These are phyloP conservation scores for Metaphire vulgaris DNA, from an alignment of 1,140 invertebrate species.

Conservation along the genomic window DNA sequence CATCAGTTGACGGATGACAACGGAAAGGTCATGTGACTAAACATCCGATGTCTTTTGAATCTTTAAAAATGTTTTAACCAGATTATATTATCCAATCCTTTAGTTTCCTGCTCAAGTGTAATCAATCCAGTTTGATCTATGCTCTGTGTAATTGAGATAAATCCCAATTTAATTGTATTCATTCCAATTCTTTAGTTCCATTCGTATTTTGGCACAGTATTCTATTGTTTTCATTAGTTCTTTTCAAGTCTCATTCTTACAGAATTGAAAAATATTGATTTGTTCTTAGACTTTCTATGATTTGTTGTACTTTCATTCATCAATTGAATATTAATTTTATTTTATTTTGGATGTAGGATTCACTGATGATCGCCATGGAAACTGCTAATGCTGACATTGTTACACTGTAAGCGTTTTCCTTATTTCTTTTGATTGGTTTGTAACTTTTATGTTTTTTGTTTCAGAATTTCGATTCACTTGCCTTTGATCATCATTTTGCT, in stretches of 20 bases:
- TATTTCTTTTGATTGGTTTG: too few species aligned
- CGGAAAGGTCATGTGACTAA: constrained; percentile 55
- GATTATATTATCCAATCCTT: not conserved
- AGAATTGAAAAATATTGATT: too few species aligned
- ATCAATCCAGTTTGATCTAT: not conserved
- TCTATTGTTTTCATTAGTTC: too few species aligned
- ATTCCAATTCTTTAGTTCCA: not conserved
- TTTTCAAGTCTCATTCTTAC: too few species aligned
- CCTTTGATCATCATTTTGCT: too few species aligned
- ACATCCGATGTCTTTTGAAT: not conserved
- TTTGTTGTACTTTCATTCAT: too few species aligned
- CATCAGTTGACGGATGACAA: constrained; percentile 69
- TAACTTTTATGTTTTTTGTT: too few species aligned
- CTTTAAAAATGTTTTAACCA: not conserved
- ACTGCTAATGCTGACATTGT: constrained; percentile 90
- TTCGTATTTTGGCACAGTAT: too few species aligned
- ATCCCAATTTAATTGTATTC: not conserved
- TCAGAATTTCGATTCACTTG: too few species aligned
- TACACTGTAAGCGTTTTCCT: constrained; percentile 62
- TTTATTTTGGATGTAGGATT: too few species aligned
- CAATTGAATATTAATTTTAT: too few species aligned
- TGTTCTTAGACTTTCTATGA: too few species aligned
- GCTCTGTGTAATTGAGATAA: not conserved
- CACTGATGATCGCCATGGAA: constrained; percentile 73
- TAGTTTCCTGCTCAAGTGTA: not conserved